A percentile compares a stretch with the other conserved stretches of the same genome.
Conservation (phyloP, 1,140 invertebrate genomes). For the roundworm (Caenorhabditis elegans) region DNA sequence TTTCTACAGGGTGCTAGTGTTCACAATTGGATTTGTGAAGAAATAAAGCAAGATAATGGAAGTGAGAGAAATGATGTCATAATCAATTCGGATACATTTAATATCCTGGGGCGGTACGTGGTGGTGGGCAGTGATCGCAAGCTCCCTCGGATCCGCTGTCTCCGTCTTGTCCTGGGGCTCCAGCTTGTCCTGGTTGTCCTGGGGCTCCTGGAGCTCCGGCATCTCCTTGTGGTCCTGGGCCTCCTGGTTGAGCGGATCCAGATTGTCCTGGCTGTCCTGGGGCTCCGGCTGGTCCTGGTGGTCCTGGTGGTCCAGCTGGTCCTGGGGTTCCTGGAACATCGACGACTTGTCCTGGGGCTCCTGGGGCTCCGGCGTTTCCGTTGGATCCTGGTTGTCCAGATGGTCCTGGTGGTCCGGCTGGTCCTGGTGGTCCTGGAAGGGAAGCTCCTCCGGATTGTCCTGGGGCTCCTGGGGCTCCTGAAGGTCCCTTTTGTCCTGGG, state of each 20-base stretch:
- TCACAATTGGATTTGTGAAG: background rate
- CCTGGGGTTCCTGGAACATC: constrained; percentile 49
- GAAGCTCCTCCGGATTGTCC: constrained; percentile 27
- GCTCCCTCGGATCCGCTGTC: constrained; percentile 38
- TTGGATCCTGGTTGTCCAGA: constrained; percentile 40
- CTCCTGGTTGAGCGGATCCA: constrained; percentile 37
- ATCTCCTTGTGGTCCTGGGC: constrained; percentile 51
- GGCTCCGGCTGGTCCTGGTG: constrained; percentile 44
- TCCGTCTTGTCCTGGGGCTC: constrained; percentile 41
- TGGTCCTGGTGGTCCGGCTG: constrained; percentile 45
- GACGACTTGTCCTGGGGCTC: constrained; percentile 42
- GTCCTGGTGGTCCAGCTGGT: constrained; percentile 44
- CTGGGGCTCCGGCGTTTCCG: constrained; percentile 43
- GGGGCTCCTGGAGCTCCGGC: constrained; percentile 45
- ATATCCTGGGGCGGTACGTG: constrained; percentile 51
- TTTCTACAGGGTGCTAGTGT: constrained; percentile 1
- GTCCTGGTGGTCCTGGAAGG: constrained; percentile 40
- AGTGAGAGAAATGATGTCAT: background rate
- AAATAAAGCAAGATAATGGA: constrained; percentile 23
- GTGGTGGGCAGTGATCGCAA: constrained; percentile 51
- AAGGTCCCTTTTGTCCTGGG: constrained; percentile 41
- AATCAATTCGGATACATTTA: constrained; percentile 17
- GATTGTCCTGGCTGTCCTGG: constrained; percentile 45
- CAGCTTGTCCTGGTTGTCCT: constrained; percentile 43
- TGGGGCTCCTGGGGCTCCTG: constrained; percentile 34